Conservation (phyloP, 2,888 invertebrate species). For the Ectemnius lituratus region DNA sequence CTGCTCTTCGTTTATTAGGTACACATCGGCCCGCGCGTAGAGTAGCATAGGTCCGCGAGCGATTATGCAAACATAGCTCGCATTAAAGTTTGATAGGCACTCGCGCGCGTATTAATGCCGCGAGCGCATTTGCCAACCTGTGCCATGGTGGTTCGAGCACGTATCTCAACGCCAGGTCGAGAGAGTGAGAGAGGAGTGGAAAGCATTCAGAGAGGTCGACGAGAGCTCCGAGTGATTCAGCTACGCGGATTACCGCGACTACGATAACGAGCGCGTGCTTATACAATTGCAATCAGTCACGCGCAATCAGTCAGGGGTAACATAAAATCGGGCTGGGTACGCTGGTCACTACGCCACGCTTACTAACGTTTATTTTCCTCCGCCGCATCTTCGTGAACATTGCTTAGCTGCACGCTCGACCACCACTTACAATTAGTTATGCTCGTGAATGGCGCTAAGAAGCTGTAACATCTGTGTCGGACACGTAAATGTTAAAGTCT, state of each 20-base stretch:
- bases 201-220: not conserved
- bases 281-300: conserved; percentile 9
- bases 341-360: not conserved
- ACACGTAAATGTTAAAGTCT: no score
- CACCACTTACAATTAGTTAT: no score
- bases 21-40: not conserved
- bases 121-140: conserved; percentile 21
- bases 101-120: conserved; percentile 25
- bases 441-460: no score
- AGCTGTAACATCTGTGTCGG: no score
- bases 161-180: not conserved
- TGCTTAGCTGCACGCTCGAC: no score
- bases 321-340: not conserved
- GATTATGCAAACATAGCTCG: not conserved
- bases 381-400: no score
- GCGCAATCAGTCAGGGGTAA: conserved; percentile 1
- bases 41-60: not conserved
- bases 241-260: not conserved
- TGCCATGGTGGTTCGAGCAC: not conserved
- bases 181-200: not conserved
- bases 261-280: not conserved
- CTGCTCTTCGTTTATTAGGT: conserved; percentile 1
- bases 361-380: no score
- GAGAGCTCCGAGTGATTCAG: not conserved
- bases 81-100: conserved; percentile 12